Percentiles rank a stretch among this genome's conserved stretches.
Evolutionary conservation across 64 coral and sea anemone species (phyloP).

Genomic region (Pocillopora verrucosa): DNA sequence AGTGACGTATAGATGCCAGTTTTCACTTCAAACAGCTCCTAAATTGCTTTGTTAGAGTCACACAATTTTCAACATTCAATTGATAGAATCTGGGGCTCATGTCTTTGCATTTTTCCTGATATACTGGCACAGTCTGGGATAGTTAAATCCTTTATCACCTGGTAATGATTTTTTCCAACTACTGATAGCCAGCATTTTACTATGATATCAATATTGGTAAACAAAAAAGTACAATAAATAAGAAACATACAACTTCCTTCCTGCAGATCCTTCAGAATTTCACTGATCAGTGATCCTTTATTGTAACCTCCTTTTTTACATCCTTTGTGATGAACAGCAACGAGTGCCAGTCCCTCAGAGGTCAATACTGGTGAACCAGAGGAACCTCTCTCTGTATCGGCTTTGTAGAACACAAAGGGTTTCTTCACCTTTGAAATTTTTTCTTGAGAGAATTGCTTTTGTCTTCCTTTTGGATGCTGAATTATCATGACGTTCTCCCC

Average conservation of each 20-base stretch:
- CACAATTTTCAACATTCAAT: no score
- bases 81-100: no score
- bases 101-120: no score
- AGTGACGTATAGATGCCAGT: no score
- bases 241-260: conserved; percentile 70
- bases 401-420: conserved; percentile 82
- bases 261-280: conserved; percentile 72
- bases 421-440: conserved; percentile 49
- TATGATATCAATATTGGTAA: no score
- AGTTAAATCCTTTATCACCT: no score
- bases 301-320: conserved; percentile 67
- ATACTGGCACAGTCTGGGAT: no score
- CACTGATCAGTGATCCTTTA: conserved; percentile 84
- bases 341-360: conserved; percentile 35
- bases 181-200: no score
- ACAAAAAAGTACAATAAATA: background rate
- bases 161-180: no score
- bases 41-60: no score
- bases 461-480: conserved; percentile 82
- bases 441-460: conserved; percentile 66
- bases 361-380: conserved; percentile 82
- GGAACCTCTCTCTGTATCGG: conserved; percentile 80
- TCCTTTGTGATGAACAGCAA: conserved; percentile 82
- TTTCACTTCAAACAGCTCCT: no score
- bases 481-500: conserved; percentile 69